Evolutionary conservation across 2,888 invertebrate genomes (phyloP), one percentile per base, ranked within the genome.

Genomic region (Orchesella flavescens): DNA sequence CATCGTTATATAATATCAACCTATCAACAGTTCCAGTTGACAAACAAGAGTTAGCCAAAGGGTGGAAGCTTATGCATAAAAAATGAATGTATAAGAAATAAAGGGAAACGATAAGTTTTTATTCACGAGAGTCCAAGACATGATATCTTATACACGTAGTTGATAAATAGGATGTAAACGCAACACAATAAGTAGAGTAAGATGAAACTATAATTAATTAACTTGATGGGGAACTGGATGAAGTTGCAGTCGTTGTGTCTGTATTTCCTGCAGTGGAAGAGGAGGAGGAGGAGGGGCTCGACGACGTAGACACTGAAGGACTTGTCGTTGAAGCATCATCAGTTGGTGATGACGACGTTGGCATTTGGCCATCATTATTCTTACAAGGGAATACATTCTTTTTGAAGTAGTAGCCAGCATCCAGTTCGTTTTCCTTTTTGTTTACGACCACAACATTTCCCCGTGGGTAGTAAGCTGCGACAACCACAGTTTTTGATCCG

Each of bases 391-490:
- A 86, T 3, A 86, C 86, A 63, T 86, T 86, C 63, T 76, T 74
- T 71, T 84, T 85, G 69, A 86, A 86, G 61, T 72, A 86, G 53
- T 57, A 85, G 0, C 19, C 65, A 10, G 76, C 65, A 21, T 86
- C 86, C 2, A 46, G 23, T 13, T 46, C 77, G 21, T 57, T 46
- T 44, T 71, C 66, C n/a, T 53, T 73, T 10, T 44, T 61, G 13
- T 84, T 81, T 0, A 84, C 83, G 7, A 84, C 21, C 43, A 86
- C 46, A 5, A 86, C 83, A 65, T 86, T 86, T 57, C 86, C 86
- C 1, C 85, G 53, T 19, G 82, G 84, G 43, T 23, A 78, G 43
- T 85, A 85, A 0, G 84, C 82, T 5, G 73, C 75, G 7, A 82
- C 85, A 9, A 86, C 85, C 13, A 84, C 69, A 23, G 85, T 68